A percentile compares a stretch with the other conserved stretches of the same genome.
Conservation (phyloP, 2,888 invertebrate genomes). For the Sisyra nigra region DNA sequence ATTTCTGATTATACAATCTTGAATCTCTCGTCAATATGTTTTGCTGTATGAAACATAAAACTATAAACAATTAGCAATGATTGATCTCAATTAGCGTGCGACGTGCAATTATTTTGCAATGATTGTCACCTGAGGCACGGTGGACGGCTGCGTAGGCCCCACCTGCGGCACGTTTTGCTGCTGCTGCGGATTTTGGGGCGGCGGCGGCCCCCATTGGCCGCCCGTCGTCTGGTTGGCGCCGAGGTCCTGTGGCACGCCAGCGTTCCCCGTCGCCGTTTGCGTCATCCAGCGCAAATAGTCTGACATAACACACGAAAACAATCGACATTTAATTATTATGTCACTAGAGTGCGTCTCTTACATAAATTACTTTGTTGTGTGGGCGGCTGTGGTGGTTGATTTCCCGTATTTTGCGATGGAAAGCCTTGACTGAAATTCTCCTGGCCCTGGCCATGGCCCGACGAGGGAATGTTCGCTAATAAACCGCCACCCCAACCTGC, state of each 20-base stretch:
- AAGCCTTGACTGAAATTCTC: conserved; percentile 25
- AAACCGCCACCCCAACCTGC: conserved; percentile 40
- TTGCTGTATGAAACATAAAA: too few species aligned
- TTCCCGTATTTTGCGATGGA: conserved; percentile 7
- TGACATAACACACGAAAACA: background rate
- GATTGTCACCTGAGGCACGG: background rate
- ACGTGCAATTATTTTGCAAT: too few species aligned
- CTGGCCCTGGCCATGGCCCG: conserved; percentile 6
- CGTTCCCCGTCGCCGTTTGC: conserved; percentile 2
- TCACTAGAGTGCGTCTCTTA: background rate
- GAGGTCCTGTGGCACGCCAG: conserved; percentile 6
- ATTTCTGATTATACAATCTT: too few species aligned
- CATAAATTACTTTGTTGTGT: conserved; percentile 4
- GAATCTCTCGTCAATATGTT: too few species aligned
- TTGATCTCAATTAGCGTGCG: too few species aligned
- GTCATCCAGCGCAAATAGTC: conserved; percentile 8
- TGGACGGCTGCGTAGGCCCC: background rate
- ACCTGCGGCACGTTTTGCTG: background rate
- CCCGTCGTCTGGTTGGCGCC: background rate
- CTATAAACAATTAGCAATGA: too few species aligned
- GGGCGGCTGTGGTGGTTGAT: conserved; percentile 7
- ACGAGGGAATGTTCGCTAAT: conserved; percentile 40
- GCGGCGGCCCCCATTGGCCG: conserved; percentile 1
- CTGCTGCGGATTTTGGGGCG: conserved; percentile 4
- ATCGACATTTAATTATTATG: background rate